Evolutionary conservation across 1,140 invertebrate species (phyloP).

Genomic region (Eriosoma lanigerum): DNA sequence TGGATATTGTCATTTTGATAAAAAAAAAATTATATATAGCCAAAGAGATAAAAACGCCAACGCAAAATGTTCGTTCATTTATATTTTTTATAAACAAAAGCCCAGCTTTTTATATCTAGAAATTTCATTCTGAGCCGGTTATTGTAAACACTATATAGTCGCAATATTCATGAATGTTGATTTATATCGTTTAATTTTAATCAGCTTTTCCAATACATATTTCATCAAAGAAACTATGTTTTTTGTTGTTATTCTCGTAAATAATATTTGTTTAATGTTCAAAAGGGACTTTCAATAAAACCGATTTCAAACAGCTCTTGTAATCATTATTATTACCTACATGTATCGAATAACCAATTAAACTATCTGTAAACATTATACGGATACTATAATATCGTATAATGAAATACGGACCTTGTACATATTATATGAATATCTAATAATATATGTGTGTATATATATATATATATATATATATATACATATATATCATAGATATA

Average conservation of each 20-base stretch:
- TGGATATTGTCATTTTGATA: slow-evolving; percentile 31
- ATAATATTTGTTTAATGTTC: slow-evolving; percentile 5
- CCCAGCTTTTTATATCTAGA: background rate
- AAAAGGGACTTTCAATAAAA: background rate
- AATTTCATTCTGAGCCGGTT: background rate
- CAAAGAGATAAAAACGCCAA: slow-evolving; percentile 39
- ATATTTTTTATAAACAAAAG: background rate
- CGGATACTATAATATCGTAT: too few species aligned
- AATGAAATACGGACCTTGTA: too few species aligned
- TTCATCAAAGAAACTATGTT: background rate
- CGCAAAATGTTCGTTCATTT: slow-evolving; percentile 31
- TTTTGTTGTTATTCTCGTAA: background rate
- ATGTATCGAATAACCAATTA: too few species aligned
- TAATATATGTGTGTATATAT: too few species aligned
- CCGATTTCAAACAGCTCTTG: background rate
- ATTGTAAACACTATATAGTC: background rate
- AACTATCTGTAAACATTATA: too few species aligned
- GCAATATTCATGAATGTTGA: slow-evolving; percentile 37
- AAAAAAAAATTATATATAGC: slow-evolving; percentile 5
- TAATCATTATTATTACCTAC: background rate
- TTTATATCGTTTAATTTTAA: slow-evolving; percentile 28
- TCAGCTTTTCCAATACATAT: background rate
- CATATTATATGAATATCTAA: too few species aligned
- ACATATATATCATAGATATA: too few species aligned
- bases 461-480: too few species aligned